Conservation (phyloP, 1,140 invertebrate genomes). For the Coptotermes formosanus region DNA sequence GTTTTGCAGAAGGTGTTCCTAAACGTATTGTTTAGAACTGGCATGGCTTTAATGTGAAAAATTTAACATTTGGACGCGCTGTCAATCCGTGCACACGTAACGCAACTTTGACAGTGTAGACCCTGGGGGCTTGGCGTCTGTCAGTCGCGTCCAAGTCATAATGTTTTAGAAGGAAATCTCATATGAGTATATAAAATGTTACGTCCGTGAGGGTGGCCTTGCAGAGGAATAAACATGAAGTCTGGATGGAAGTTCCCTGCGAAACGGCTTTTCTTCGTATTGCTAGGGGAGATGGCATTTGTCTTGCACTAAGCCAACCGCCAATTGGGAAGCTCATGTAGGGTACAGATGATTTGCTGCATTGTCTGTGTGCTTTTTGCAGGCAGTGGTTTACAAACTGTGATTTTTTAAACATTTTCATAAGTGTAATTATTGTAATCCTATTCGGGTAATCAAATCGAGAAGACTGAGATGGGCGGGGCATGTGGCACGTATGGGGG, state of each 20-base stretch:
- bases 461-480: too few species aligned
- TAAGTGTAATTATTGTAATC: too few species aligned
- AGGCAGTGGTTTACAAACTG: background rate
- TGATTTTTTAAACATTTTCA: too few species aligned
- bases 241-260: background rate
- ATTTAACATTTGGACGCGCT: too few species aligned
- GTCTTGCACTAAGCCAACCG: background rate
- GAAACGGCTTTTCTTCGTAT: background rate
- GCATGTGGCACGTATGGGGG: too few species aligned
- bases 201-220: background rate
- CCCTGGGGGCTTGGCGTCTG: background rate
- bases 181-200: background rate
- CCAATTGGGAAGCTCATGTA: background rate
- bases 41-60: too few species aligned
- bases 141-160: background rate
- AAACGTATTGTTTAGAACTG: too few species aligned
- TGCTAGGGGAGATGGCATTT: background rate
- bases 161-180: constrained; percentile 11
- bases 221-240: background rate
- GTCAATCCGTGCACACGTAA: too few species aligned
- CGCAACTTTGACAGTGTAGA: background rate
- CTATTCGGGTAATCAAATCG: too few species aligned
- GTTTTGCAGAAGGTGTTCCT: too few species aligned
- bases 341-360: background rate
- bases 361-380: background rate